Base-by-base conservation (phyloP, 2,888 invertebrate species). In the Mythimna pallens region DNA sequence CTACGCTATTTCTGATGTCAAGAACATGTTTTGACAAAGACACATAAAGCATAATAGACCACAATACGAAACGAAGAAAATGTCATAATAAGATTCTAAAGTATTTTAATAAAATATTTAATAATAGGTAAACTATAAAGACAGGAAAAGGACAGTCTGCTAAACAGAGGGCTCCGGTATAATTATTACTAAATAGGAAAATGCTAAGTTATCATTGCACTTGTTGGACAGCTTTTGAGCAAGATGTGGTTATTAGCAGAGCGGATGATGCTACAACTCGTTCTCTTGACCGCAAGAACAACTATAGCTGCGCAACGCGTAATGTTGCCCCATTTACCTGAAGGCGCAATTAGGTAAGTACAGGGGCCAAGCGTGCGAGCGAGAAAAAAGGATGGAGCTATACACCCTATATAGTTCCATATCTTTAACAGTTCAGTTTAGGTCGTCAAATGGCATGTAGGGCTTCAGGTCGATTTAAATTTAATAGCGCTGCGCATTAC, bases 161-260 rank as follows among this genome's bases (percentile, higher is more conserved):
- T 12, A 25, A 63, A 9, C 47, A 7, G 22, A 34, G 9, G 43
- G 63, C 36, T 34, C 17, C 57, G 8, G 20, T 57, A 17, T 12
- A 14, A 8, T 40, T 30, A 43, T 22, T 20, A 47, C 47, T 36
- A 64, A 36, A 63, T 73, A 47, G 3, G 43, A 54, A 55, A 47
- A 73, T 73, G 10, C 9, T 50, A 22, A 47, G 36, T 50, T 73
- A 50, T 50, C 17, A 40, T 25, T n/a, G 3, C 47, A 73, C 47
- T 30, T 57, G 47, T 36, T 0, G 4, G 47, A 20, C 36, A 25
- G 34, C 25, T 55, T 55, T 9, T 36, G 73, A 25, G 43, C 55
- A 55, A 36, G 25, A 63, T 57, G 64, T 54, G 34, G 34, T 47
- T 47, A 52, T 22, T 36, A 63, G 3, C 9, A n/a, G 43, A 47